Evolutionary conservation across 1,140 invertebrate species (phyloP), one percentile per base, ranked within the genome.

Genomic region (Platorchestia sp.): DNA sequence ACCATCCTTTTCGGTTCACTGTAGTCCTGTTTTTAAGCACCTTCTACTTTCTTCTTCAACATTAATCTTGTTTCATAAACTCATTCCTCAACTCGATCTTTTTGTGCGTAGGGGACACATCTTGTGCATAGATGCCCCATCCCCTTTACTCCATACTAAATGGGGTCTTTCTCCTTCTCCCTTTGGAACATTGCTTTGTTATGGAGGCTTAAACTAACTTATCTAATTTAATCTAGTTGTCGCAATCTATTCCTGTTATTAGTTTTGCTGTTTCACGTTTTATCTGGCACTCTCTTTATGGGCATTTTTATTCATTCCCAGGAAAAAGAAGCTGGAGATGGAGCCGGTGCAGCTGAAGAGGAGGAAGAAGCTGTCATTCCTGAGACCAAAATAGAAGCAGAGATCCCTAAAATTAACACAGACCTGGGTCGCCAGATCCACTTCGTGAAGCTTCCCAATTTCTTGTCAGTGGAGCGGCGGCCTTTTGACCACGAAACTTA

Each of bases 401-500:
- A 99, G 97, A 99, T 99, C 97, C 99, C 99, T 0, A 98, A 99
- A 97, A 99, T 99, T 96, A 98, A 98, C 95, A 99, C 99, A 22
- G 98, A 99, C 97, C 97, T 99, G 0, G 99, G 99, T 59, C 95
- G 96, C 41, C 98, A 99, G 96, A 97, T 99, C 96, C 99, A 99
- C 97, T 99, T 99, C 97, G 99, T 99, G 0, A 99, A 99, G 97
- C 97, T 99, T 86, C 99, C 99, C 0, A 99, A 99, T 97, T 99
- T 99, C 97, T 98, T 99, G 96, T 99, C 98, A 0, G 98, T 99
- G 5, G 98, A 99, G 97, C 99, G 98, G 0, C 97, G 99, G 96
- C 99, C 99, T 0, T 99, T 99, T 97, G 99, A 99, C 97, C 98
- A 98, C 0, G 98, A 98, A 96, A 99, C 98, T 0, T 99, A 99